Percentiles rank a stretch among this genome's conserved stretches.
Evolutionary conservation across 1,140 invertebrate species (phyloP).

Genomic region (Platorchestia sp.): DNA sequence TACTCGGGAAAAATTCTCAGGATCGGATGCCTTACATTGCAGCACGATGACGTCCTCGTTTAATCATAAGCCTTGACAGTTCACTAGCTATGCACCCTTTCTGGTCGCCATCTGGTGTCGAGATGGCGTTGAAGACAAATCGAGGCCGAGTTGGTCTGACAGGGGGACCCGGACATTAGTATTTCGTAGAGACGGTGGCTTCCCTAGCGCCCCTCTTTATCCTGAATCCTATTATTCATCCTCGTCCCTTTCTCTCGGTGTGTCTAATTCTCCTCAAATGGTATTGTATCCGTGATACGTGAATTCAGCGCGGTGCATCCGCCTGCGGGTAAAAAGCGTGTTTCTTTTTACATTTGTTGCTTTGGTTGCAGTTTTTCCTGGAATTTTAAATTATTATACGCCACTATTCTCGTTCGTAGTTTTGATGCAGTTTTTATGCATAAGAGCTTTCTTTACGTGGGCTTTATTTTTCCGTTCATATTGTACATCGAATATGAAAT

Average conservation of each 20-base stretch:
- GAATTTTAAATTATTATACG: too few relatives aligned
- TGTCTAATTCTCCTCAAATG: not conserved
- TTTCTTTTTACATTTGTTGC: too few relatives aligned
- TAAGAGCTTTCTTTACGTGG: too few relatives aligned
- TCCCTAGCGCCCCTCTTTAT: not conserved
- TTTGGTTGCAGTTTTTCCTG: not conserved
- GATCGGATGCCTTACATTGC: not conserved
- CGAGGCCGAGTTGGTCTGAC: not conserved
- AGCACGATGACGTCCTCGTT: not conserved
- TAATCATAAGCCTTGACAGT: constrained; percentile 31
- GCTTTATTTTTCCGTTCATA: too few relatives aligned
- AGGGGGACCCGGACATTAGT: constrained; percentile 18
- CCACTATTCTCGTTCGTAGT: too few relatives aligned
- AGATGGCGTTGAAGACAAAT: not conserved
- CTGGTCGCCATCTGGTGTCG: constrained; percentile 19
- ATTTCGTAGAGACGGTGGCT: not conserved
- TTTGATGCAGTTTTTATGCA: too few relatives aligned
- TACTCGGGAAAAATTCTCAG: not conserved
- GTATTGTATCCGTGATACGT: not conserved
- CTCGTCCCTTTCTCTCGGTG: not conserved
- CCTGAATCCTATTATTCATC: not conserved
- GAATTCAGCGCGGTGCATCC: not conserved
- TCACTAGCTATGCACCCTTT: constrained; percentile 54
- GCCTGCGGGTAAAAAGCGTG: not conserved
- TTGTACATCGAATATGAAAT: too few relatives aligned